These are phyloP conservation scores for Grammomys dolichurus DNA, from an alignment of 2,113 vertebrate species.

Conservation along the genomic window DNA sequence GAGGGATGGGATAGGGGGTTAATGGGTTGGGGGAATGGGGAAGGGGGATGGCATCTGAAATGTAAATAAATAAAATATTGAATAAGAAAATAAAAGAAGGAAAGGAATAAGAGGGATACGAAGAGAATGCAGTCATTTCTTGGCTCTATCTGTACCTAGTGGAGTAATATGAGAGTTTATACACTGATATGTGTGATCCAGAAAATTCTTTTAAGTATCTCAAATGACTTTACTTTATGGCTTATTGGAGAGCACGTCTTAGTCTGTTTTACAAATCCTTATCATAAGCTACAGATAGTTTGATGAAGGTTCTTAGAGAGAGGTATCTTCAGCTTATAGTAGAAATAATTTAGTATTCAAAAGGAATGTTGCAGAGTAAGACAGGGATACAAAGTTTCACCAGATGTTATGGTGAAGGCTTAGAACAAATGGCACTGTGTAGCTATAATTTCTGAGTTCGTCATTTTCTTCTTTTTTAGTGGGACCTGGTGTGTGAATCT, in stretches of 20 bases:
- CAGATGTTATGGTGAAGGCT: not conserved
- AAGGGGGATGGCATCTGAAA: too few relatives aligned
- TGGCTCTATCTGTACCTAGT: not conserved
- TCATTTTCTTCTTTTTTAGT: conserved; percentile 41
- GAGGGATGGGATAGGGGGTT: too few relatives aligned
- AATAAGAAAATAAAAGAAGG: too few relatives aligned
- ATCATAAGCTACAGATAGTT: not conserved
- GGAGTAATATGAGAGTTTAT: not conserved
- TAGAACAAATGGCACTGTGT: not conserved
- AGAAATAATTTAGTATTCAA: not conserved
- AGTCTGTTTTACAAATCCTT: not conserved
- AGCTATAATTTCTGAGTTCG: not conserved
- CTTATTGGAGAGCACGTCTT: not conserved
- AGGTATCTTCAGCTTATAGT: not conserved
- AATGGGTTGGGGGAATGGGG: too few relatives aligned
- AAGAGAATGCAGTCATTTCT: too few relatives aligned
- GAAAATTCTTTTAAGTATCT: not conserved
- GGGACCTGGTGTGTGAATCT: conserved; percentile 71
- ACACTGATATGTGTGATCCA: too few relatives aligned
- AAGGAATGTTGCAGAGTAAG: not conserved
- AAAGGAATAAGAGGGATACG: too few relatives aligned
- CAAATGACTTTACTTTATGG: not conserved
- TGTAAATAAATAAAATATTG: too few relatives aligned
- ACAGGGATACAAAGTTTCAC: accelerated
- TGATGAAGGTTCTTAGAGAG: not conserved